phyloP scores from a whole-genome alignment of 2,797 vertebrate genomes.

The Salmo trutta region DNA sequence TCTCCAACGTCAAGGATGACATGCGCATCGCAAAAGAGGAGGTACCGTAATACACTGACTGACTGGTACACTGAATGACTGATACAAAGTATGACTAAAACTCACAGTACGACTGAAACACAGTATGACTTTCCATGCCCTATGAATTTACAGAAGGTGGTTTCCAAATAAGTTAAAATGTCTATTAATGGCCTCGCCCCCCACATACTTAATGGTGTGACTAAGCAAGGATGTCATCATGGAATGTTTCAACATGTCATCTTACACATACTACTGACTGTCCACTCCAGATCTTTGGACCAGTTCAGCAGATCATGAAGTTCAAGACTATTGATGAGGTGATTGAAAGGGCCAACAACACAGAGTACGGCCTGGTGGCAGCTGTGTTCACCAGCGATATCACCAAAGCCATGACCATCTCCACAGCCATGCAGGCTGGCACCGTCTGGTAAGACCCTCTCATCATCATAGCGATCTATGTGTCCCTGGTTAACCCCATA shows the following conservation, averaged over 20 bases:
- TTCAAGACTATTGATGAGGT: slow-evolving; percentile 98
- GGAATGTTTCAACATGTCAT: slow-evolving; percentile 13
- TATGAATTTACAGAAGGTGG: background rate
- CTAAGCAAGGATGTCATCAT: background rate
- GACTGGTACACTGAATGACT: background rate
- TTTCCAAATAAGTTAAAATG: background rate
- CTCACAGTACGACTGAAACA: background rate
- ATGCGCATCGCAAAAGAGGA: slow-evolving; percentile 98
- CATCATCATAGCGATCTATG: background rate
- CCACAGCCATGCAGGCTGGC: slow-evolving; percentile 94
- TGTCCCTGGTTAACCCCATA: background rate
- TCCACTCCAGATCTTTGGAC: slow-evolving; percentile 91
- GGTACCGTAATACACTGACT: slow-evolving; percentile 71
- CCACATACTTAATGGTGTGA: background rate
- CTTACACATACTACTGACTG: slow-evolving; percentile 11
- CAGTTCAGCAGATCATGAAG: slow-evolving; percentile 96
- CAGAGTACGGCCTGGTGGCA: slow-evolving; percentile 91
- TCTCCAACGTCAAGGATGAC: slow-evolving; percentile 93
- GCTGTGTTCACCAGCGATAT: slow-evolving; percentile 97
- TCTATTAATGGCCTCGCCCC: background rate
- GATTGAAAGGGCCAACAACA: slow-evolving; percentile 95
- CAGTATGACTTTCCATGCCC: background rate
- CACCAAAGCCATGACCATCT: slow-evolving; percentile 94
- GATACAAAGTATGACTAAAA: background rate
- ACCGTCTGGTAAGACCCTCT: slow-evolving; percentile 89